Conservation (phyloP, 1,140 invertebrate species). For the Aradophagus sp. region DNA sequence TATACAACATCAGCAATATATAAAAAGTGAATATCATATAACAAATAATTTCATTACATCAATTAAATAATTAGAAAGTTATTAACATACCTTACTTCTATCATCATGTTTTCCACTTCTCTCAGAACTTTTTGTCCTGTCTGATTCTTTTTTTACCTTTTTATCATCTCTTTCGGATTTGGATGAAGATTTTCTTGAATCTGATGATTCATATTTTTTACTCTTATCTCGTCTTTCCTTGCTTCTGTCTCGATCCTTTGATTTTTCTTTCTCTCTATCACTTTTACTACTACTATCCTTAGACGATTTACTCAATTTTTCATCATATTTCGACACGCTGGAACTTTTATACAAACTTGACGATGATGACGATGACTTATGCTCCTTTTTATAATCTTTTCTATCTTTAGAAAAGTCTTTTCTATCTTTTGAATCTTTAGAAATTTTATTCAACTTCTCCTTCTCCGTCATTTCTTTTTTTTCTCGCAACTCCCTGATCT, state of each 20-base stretch:
- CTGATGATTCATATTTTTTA: slow-evolving; percentile 44
- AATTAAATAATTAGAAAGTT: slow-evolving; percentile 9
- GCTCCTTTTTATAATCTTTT: slow-evolving; percentile 63
- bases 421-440: slow-evolving; percentile 48
- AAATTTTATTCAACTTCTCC: slow-evolving; percentile 65
- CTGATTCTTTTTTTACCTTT: slow-evolving; percentile 37
- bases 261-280: slow-evolving; percentile 33
- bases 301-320: slow-evolving; percentile 68
- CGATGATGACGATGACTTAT: slow-evolving; percentile 61
- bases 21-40: too few species aligned
- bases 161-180: slow-evolving; percentile 60
- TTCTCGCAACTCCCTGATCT: slow-evolving; percentile 70
- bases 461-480: slow-evolving; percentile 74
- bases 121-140: slow-evolving; percentile 51
- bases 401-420: slow-evolving; percentile 62
- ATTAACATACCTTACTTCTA: slow-evolving; percentile 58
- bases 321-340: slow-evolving; percentile 68
- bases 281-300: slow-evolving; percentile 58
- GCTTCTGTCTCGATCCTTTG: slow-evolving; percentile 47
- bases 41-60: slow-evolving; percentile 3
- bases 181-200: slow-evolving; percentile 36
- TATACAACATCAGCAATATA: too few species aligned
- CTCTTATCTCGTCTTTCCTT: slow-evolving; percentile 44
- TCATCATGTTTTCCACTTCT: slow-evolving; percentile 59
- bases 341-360: slow-evolving; percentile 62